Base-by-base conservation (phyloP, 2,113 vertebrate genomes). In the Microtus richardsoni region DNA sequence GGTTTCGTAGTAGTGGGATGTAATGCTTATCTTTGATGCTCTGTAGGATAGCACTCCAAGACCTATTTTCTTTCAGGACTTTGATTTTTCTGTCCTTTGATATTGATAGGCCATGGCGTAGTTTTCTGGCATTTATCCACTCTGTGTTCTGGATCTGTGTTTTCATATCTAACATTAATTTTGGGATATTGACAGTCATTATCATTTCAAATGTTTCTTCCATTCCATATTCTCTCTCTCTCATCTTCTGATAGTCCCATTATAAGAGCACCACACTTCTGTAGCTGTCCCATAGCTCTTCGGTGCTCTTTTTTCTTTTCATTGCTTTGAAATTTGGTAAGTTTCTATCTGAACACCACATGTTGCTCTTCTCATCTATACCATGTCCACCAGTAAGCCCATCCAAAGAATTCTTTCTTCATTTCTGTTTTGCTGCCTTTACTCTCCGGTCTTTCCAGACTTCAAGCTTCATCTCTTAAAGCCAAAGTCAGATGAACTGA, bases 381-480 rank as follows among this genome's bases (percentile, higher is more conserved):
- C 10, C 24, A 64, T 11, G 28, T 90, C 30, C 44, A 49, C 47
- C n/a, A 30, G 10, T 30, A 26, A 70, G 21, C 47, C 17, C 39
- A 36, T 79, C 41, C 22, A 58, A 85, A 84, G 5, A 1, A 24
- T 78, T 44, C 17, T 26, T 71, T 87, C 52, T 62, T 79, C 41
- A 41, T 64, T 86, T 49, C 9, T 91, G 21, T 68, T 60, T 33
- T 3, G 30, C 2, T 62, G 19, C 26, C 39, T 91, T 95, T 78
- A 9, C 62, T 91, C 36, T 79, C 4, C 28, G 78, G 62, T 24
- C n/a, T 10, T 66, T 66, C 1, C 33, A 80, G 44, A 92, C 24
- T 86, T 88, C n/a, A 90, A 60, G 71, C 86, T 14, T 95, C 71
- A 94, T 26, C 71, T 88, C 86, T 80, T 33, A 79, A 83, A 95